Conservation (phyloP, 2,888 invertebrate genomes). For the Sarcophaga subvicina region DNA sequence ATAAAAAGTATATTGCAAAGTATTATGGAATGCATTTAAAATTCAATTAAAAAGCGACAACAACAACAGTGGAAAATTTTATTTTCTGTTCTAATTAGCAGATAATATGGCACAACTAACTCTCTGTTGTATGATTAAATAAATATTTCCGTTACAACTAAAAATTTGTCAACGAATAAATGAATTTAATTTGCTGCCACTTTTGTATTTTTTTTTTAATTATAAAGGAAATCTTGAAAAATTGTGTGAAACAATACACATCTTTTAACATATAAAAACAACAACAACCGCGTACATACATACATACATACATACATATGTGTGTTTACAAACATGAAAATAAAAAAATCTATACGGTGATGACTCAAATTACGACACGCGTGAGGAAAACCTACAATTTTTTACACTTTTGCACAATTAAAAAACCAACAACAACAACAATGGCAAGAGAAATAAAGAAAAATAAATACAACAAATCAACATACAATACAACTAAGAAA, state of each 20-base stretch:
- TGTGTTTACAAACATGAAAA: background rate
- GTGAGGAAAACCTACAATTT: conserved; percentile 58
- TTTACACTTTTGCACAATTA: conserved; percentile 56
- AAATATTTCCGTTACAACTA: too few species aligned
- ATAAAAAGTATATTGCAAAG: too few species aligned
- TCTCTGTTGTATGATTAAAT: too few species aligned
- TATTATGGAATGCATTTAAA: too few species aligned
- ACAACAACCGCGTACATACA: background rate
- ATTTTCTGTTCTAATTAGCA: too few species aligned
- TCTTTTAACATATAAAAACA: background rate
- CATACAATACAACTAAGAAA: background rate
- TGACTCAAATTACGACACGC: conserved; percentile 64
- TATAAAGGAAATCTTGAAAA: conserved; percentile 40
- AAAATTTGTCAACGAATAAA: background rate
- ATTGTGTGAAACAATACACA: background rate
- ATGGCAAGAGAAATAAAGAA: background rate
- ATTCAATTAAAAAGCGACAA: too few species aligned
- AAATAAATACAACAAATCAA: conserved; percentile 8
- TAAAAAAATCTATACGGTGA: conserved; percentile 8
- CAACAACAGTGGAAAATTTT: too few species aligned
- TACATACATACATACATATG: background rate
- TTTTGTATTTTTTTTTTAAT: background rate
- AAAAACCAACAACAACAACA: background rate
- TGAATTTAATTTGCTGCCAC: background rate
- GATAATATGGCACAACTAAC: too few species aligned